Evolutionary conservation across 2,113 vertebrate genomes (phyloP).

Genomic region (Nothobranchius furzeri): DNA sequence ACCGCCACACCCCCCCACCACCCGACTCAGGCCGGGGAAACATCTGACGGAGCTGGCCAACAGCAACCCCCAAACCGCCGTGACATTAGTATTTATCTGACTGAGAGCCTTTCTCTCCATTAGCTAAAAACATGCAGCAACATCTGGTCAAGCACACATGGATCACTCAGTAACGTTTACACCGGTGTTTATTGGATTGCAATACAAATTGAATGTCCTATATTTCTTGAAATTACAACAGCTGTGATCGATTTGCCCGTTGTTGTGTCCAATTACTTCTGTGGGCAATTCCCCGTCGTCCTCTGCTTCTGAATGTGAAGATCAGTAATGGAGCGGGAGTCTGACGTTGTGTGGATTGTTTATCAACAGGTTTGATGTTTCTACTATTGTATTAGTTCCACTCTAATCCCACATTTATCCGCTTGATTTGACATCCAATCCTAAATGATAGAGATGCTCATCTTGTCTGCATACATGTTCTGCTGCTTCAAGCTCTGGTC

Average conservation of each 20-base stretch:
- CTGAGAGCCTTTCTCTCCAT: slow-evolving; percentile 25
- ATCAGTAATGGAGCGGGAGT: slow-evolving; percentile 52
- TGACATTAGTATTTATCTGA: background rate
- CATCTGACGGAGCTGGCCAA: no score
- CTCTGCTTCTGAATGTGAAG: slow-evolving; percentile 38
- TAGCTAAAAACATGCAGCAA: slow-evolving; percentile 26
- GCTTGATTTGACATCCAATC: slow-evolving; percentile 18
- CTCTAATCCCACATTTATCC: slow-evolving; percentile 38
- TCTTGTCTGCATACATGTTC: slow-evolving; percentile 9
- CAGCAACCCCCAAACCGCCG: no score
- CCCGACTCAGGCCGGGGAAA: no score
- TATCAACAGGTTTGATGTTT: slow-evolving; percentile 24
- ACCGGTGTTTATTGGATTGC: slow-evolving; percentile 12
- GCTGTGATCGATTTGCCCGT: slow-evolving; percentile 65
- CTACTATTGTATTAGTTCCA: slow-evolving; percentile 38
- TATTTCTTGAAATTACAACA: slow-evolving; percentile 72
- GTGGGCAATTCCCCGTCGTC: slow-evolving; percentile 65
- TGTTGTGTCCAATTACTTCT: slow-evolving; percentile 70
- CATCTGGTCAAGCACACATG: slow-evolving; percentile 6
- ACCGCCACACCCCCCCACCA: no score
- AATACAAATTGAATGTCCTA: slow-evolving; percentile 51
- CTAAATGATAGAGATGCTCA: slow-evolving; percentile 37
- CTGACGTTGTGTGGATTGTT: slow-evolving; percentile 29
- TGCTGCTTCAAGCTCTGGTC: slow-evolving; percentile 21
- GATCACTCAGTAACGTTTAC: slow-evolving; percentile 16